Conservation (phyloP, 2,113 vertebrate genomes). For the Hippocampus zosterae region DNA sequence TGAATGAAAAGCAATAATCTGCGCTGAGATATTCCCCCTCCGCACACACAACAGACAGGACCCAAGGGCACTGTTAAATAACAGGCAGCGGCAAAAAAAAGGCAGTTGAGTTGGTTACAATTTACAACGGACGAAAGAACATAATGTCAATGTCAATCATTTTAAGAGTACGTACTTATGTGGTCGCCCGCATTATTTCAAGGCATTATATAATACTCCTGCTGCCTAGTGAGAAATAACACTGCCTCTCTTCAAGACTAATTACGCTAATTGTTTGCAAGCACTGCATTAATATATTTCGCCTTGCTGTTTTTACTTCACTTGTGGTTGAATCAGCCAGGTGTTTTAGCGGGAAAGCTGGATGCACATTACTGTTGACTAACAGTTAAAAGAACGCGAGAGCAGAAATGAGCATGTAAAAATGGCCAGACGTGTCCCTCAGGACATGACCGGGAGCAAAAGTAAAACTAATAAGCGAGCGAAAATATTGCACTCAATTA, state of each 20-base stretch:
- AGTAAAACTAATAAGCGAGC: background rate
- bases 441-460: background rate
- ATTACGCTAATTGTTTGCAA: background rate
- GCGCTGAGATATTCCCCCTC: constrained; percentile 3
- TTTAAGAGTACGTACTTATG: background rate
- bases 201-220: background rate
- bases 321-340: background rate
- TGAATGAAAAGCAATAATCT: constrained; percentile 30
- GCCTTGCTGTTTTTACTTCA: background rate
- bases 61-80: constrained; percentile 20
- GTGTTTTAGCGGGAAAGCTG: background rate
- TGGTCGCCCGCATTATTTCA: background rate
- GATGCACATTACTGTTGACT: background rate
- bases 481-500: background rate
- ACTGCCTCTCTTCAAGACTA: background rate
- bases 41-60: background rate
- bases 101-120: constrained; percentile 18
- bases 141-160: background rate
- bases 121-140: background rate
- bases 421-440: background rate
- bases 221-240: background rate
- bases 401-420: background rate
- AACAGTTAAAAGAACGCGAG: background rate
- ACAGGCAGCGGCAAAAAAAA: constrained; percentile 24
- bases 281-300: background rate